Percentiles rank a stretch among this genome's conserved stretches.
phyloP scores from a whole-genome alignment of 2,113 vertebrate genomes.

The Apaloderma vittatum region DNA sequence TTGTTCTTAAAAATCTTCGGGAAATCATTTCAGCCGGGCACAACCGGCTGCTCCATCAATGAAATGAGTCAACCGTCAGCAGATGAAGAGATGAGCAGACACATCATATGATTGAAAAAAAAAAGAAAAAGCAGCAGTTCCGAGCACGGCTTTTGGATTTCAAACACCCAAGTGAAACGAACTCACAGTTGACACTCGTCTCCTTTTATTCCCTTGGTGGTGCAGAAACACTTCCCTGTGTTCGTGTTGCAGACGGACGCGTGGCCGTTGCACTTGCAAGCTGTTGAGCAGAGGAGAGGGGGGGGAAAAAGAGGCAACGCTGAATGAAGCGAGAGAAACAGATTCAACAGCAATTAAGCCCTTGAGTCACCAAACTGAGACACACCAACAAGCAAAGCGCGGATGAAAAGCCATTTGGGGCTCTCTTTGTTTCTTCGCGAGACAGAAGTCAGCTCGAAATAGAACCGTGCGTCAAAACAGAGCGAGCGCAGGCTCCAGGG shows the following conservation, averaged over 20 bases:
- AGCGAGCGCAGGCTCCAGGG: not conserved
- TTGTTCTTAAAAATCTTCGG: not conserved
- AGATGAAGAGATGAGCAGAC: not conserved
- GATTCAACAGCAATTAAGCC: not conserved
- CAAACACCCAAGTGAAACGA: not conserved
- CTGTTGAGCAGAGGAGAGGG: slow-evolving; percentile 73
- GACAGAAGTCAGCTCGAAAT: not conserved
- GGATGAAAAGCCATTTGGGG: not conserved
- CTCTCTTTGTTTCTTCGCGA: not conserved
- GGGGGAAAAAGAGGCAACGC: not conserved
- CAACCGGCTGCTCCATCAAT: not conserved
- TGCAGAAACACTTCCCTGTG: slow-evolving; percentile 97
- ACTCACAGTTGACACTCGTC: slow-evolving; percentile 98
- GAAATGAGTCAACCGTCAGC: not conserved
- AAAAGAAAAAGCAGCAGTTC: too few relatives aligned
- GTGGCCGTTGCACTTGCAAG: slow-evolving; percentile 97
- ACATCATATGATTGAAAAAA: not conserved
- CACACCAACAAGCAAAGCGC: not conserved
- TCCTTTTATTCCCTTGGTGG: slow-evolving; percentile 98
- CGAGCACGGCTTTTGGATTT: not conserved
- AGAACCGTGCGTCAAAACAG: accelerated
- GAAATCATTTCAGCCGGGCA: not conserved
- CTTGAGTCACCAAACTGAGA: not conserved
- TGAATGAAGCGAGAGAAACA: not conserved
- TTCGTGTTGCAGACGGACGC: slow-evolving; percentile 94